These are phyloP conservation scores for Heloderma charlesbogerti DNA, from an alignment of 2,113 vertebrate species.

Conservation along the genomic window DNA sequence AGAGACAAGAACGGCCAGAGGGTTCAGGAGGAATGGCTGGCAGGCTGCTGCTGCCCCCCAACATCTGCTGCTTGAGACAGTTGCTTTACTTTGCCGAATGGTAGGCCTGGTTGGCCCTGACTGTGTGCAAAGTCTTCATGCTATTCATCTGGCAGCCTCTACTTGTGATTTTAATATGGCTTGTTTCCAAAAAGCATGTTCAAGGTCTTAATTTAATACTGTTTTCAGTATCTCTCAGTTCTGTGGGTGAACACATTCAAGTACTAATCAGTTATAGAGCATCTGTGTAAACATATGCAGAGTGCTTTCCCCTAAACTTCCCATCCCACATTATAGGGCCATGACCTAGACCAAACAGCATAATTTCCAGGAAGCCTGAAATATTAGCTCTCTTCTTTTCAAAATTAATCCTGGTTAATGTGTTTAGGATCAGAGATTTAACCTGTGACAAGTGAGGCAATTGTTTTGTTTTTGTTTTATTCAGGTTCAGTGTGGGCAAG, in stretches of 20 bases:
- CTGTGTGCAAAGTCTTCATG: not conserved
- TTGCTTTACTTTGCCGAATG: not conserved
- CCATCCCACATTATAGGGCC: not conserved
- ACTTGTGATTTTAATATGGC: not conserved
- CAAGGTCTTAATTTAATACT: not conserved
- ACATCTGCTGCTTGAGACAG: not conserved
- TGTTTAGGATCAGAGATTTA: not conserved
- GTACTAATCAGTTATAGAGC: not conserved
- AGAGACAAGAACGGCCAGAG: not conserved
- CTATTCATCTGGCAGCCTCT: not conserved
- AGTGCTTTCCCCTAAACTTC: not conserved
- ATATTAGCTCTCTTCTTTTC: not conserved
- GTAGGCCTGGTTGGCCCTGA: too few relatives aligned
- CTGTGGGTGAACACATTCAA: not conserved
- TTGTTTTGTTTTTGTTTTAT: not conserved
- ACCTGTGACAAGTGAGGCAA: not conserved
- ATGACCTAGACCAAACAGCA: not conserved
- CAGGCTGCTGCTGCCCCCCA: not conserved
- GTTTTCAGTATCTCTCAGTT: not conserved
- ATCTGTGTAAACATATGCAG: not conserved
- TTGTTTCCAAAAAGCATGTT: not conserved
- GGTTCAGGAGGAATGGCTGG: not conserved
- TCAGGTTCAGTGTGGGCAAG: not conserved
- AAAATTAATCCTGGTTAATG: too few relatives aligned
- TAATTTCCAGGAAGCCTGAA: not conserved